These are phyloP conservation scores for Leucania comma DNA, from an alignment of 2,888 invertebrate species.

Conservation along the genomic window DNA sequence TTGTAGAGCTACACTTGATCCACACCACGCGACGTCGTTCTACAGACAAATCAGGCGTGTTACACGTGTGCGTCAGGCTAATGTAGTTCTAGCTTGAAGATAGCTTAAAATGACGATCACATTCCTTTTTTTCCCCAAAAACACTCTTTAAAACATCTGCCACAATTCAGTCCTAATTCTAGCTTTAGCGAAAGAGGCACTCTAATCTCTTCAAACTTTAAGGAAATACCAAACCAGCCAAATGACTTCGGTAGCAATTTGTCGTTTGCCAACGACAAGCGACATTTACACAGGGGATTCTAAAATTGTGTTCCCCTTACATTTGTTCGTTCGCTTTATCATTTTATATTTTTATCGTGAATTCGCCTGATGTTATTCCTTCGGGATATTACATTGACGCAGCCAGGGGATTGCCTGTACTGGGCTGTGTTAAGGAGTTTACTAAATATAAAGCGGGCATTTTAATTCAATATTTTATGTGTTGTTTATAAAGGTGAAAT, in stretches of 20 bases:
- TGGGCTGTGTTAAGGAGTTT: slow-evolving; percentile 17
- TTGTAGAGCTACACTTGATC: no score
- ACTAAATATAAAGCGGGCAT: background rate
- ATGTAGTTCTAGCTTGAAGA: no score
- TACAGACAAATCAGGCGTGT: no score
- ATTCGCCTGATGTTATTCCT: slow-evolving; percentile 31
- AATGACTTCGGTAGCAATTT: slow-evolving; percentile 29
- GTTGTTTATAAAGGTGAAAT: background rate
- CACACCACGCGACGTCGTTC: no score
- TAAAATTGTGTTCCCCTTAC: slow-evolving; percentile 37
- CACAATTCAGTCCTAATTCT: background rate
- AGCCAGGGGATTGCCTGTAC: slow-evolving; percentile 4
- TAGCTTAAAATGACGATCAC: no score
- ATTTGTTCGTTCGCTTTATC: slow-evolving; percentile 32
- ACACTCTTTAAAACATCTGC: background rate
- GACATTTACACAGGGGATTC: slow-evolving; percentile 35
- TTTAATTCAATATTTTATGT: background rate
- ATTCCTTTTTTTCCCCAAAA: background rate
- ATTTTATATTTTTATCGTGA: slow-evolving; percentile 41
- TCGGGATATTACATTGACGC: slow-evolving; percentile 16
- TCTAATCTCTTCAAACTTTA: background rate
- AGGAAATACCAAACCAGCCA: slow-evolving; percentile 5
- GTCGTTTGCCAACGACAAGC: slow-evolving; percentile 10
- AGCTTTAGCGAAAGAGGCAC: background rate
- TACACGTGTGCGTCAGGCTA: no score